Evolutionary conservation across 2,888 invertebrate genomes (phyloP).

Genomic region (Phaonia tiefii): DNA sequence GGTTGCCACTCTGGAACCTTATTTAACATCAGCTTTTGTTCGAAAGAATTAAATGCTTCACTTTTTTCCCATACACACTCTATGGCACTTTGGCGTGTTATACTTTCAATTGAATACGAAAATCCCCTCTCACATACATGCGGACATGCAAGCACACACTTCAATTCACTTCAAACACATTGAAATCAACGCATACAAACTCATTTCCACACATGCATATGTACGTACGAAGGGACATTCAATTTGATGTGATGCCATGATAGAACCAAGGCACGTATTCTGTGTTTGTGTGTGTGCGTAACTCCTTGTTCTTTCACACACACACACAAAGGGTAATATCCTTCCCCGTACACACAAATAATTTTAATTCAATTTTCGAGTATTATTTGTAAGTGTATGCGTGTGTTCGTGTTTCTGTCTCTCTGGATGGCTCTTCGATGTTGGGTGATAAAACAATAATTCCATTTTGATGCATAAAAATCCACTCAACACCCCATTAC

Average conservation of each 20-base stretch:
- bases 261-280: slow-evolving; percentile 32
- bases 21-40: background rate
- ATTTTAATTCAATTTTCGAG: slow-evolving; percentile 37
- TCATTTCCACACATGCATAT: background rate
- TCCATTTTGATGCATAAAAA: slow-evolving; percentile 27
- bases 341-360: slow-evolving; percentile 6
- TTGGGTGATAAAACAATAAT: slow-evolving; percentile 30
- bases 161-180: too few species aligned
- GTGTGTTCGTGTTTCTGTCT: background rate
- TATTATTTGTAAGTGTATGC: background rate
- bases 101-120: background rate
- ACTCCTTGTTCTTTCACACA: background rate
- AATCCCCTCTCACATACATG: too few species aligned
- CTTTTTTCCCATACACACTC: background rate
- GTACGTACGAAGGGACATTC: background rate
- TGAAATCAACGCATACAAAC: background rate
- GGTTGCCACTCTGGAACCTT: background rate
- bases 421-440: background rate
- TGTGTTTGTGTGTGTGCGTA: background rate
- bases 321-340: background rate
- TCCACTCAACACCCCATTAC: slow-evolving; percentile 27
- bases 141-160: background rate
- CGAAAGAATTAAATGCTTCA: background rate
- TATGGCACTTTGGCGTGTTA: background rate
- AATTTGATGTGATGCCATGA: slow-evolving; percentile 12